Conservation (phyloP, 2,797 vertebrate species). For the Orestias chungarensis region DNA sequence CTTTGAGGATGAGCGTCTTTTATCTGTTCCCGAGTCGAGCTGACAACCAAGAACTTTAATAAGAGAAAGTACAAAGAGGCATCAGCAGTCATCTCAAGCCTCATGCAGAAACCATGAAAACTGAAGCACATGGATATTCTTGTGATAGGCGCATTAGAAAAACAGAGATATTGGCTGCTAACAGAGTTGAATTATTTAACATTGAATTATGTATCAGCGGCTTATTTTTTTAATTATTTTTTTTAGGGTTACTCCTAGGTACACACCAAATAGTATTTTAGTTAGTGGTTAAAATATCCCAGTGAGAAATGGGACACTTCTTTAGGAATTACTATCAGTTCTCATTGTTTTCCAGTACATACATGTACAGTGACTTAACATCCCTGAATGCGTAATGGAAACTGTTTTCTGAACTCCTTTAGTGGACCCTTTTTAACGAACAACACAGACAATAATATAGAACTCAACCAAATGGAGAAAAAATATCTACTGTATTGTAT, state of each 20-base stretch:
- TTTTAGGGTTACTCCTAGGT: not conserved
- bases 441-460: not conserved
- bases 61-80: slow-evolving; percentile 47
- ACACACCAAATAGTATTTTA: not conserved
- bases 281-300: not conserved
- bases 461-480: not conserved
- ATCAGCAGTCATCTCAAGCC: slow-evolving; percentile 56
- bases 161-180: slow-evolving; percentile 1
- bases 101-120: slow-evolving; percentile 61
- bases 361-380: not conserved
- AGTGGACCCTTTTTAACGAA: not conserved
- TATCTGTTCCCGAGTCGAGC: slow-evolving; percentile 60
- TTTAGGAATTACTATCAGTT: not conserved
- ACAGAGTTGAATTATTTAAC: not conserved
- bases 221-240: too few species aligned
- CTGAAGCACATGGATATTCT: slow-evolving; percentile 46
- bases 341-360: not conserved
- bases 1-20: slow-evolving; percentile 74
- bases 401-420: too few species aligned
- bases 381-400: not conserved
- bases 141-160: slow-evolving; percentile 48
- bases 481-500: not conserved
- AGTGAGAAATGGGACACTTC: not conserved
- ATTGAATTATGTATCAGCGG: not conserved
- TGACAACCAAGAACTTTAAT: slow-evolving; percentile 67